Conservation (phyloP, 2,113 vertebrate genomes). For the Syngnathus typhle region DNA sequence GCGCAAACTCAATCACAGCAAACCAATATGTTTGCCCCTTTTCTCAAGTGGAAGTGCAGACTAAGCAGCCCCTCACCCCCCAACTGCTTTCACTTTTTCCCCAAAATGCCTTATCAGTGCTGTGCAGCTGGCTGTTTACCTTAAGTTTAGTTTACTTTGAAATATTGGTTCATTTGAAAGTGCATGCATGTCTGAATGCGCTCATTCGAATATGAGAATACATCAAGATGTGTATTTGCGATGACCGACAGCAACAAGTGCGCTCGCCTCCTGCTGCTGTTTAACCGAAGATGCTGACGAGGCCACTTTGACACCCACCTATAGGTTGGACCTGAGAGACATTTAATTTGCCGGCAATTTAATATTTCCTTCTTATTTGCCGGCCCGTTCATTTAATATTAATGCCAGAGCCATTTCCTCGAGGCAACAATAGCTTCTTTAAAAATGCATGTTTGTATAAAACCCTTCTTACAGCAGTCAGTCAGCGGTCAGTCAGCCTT, state of each 20-base stretch:
- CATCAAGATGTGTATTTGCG: conserved; percentile 4
- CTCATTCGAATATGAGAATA: conserved; percentile 19
- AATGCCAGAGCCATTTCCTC: conserved; percentile 2
- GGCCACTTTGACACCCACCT: conserved; percentile 16
- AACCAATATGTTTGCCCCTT: conserved; percentile 43
- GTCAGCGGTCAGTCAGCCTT: not conserved
- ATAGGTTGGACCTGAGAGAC: conserved; percentile 24
- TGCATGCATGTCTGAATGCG: conserved; percentile 21
- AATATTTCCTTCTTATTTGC: not conserved
- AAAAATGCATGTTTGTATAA: not conserved
- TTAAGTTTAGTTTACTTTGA: conserved; percentile 46
- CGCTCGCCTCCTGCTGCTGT: conserved; percentile 8
- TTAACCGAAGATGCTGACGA: not conserved
- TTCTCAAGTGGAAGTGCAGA: conserved; percentile 32
- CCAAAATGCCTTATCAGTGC: conserved; percentile 56
- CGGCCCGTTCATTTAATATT: conserved; percentile 9
- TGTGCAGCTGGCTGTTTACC: conserved; percentile 56
- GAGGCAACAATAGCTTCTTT: not conserved
- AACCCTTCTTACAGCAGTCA: not conserved
- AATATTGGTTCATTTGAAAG: conserved; percentile 38
- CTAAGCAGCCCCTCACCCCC: conserved; percentile 17
- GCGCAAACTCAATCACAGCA: conserved; percentile 63
- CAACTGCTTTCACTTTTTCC: not conserved
- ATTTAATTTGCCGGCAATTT: conserved; percentile 8
- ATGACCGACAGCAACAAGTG: conserved; percentile 41